Percentiles rank a stretch among this genome's conserved stretches.
Conservation (phyloP, 2,113 vertebrate genomes). For the Oenanthe melanoleuca region DNA sequence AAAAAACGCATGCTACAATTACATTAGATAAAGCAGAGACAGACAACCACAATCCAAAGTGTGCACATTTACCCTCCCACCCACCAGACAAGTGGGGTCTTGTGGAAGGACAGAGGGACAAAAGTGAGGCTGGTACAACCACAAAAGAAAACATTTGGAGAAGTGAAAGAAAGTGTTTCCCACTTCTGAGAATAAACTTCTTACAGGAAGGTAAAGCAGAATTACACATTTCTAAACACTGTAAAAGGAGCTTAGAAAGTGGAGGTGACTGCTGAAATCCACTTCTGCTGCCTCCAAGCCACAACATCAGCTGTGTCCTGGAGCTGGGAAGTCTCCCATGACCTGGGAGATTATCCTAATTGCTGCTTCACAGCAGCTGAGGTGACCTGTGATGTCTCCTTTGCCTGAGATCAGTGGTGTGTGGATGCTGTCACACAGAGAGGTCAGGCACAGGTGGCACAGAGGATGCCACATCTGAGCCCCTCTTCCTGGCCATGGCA, state of each 20-base stretch:
- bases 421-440: background rate
- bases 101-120: background rate
- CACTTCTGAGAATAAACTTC: background rate
- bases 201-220: background rate
- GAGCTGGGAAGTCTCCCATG: background rate
- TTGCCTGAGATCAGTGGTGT: background rate
- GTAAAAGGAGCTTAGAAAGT: background rate
- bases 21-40: background rate
- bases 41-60: fast-evolving
- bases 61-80: background rate
- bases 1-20: background rate
- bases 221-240: fast-evolving
- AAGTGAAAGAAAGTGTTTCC: background rate
- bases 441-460: background rate
- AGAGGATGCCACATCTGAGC: background rate
- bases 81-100: background rate
- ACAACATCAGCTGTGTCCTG: background rate
- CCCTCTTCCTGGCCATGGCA: background rate
- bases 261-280: background rate
- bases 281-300: background rate
- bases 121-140: background rate
- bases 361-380: background rate
- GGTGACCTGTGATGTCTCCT: background rate
- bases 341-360: background rate
- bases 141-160: background rate